These are phyloP conservation scores for Campoletis sonorensis DNA, from an alignment of 1,140 invertebrate genomes.

Conservation along the genomic window DNA sequence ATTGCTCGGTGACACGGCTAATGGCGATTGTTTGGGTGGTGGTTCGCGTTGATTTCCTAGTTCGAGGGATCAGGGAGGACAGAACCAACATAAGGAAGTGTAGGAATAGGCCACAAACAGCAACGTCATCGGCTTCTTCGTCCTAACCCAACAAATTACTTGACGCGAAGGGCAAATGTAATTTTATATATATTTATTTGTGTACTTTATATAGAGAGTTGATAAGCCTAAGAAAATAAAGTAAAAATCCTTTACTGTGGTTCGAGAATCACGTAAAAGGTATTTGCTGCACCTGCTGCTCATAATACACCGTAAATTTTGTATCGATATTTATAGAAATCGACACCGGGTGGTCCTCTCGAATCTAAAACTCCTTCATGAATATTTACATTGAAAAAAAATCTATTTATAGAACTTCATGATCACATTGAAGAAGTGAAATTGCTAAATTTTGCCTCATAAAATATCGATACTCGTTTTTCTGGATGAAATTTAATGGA, in stretches of 20 bases:
- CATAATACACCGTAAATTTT: not conserved
- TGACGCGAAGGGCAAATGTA: constrained; percentile 25
- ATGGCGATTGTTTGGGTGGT: constrained; percentile 6
- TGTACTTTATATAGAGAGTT: not conserved
- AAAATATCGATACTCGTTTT: not conserved
- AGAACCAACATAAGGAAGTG: not conserved
- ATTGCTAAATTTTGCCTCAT: too few relatives aligned
- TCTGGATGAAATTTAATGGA: not conserved
- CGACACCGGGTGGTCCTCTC: not conserved
- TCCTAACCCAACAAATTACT: constrained; percentile 44
- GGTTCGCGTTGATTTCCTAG: not conserved
- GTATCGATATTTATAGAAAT: not conserved
- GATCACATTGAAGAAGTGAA: too few relatives aligned
- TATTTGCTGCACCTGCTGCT: not conserved
- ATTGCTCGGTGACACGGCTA: not conserved
- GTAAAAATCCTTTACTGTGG: not conserved
- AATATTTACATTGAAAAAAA: too few relatives aligned
- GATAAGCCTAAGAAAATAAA: constrained; percentile 15
- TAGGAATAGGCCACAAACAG: not conserved
- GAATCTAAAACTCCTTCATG: too few relatives aligned
- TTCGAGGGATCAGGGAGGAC: not conserved
- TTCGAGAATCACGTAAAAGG: not conserved
- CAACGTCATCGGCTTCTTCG: constrained; percentile 7
- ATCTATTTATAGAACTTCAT: too few relatives aligned
- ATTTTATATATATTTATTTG: not conserved